A percentile compares a stretch with the other conserved stretches of the same genome.
Evolutionary conservation across 2,888 invertebrate species (phyloP).

Genomic region (Seira ritae): DNA sequence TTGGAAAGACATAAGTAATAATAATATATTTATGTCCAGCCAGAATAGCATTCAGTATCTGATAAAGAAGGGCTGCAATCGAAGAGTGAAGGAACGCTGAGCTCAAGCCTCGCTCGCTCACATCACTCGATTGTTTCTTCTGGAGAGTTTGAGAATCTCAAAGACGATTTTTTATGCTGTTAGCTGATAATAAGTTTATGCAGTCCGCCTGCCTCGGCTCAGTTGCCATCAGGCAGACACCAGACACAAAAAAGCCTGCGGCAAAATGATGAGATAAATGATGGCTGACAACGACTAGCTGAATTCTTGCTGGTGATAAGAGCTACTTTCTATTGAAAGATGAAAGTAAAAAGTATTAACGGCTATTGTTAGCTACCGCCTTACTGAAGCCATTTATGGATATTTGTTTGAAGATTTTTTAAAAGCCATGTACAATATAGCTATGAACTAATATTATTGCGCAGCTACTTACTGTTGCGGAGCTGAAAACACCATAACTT

Average conservation of each 20-base stretch:
- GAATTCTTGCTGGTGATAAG: background rate
- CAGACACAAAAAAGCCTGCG: background rate
- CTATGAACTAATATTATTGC: background rate
- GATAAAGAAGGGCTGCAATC: background rate
- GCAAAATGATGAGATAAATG: slow-evolving; percentile 9
- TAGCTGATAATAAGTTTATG: background rate
- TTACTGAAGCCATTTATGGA: slow-evolving; percentile 20
- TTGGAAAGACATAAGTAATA: too few relatives aligned
- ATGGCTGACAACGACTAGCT: slow-evolving; percentile 20
- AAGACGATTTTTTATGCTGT: background rate
- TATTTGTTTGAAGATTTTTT: too few relatives aligned
- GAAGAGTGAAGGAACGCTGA: background rate
- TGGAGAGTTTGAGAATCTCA: too few relatives aligned
- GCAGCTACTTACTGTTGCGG: too few relatives aligned
- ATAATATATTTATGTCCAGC: too few relatives aligned
- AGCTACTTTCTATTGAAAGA: background rate
- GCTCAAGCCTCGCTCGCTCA: background rate
- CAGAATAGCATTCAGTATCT: background rate
- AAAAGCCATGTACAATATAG: background rate
- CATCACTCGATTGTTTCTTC: too few relatives aligned
- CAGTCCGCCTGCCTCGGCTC: background rate
- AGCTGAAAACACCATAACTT: too few relatives aligned
- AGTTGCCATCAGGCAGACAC: slow-evolving; percentile 3
- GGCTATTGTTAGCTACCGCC: slow-evolving; percentile 41
- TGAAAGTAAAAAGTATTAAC: slow-evolving; percentile 34